Base-by-base conservation (phyloP, 2,888 invertebrate genomes). In the Pollenia griseotomentosa region DNA sequence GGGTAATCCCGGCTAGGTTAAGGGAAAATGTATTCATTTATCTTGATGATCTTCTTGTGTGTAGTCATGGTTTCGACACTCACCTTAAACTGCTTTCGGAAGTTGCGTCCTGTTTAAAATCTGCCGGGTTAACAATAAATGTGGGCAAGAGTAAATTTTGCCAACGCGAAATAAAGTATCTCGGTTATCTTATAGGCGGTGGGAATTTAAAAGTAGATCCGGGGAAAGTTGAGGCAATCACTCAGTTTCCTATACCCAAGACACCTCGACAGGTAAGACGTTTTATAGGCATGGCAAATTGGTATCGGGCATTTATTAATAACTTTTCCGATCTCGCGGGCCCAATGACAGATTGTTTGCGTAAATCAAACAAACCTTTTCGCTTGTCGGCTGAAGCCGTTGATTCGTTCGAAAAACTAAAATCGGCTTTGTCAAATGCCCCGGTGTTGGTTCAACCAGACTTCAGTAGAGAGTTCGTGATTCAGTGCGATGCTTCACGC, bases 121-220 rank as follows among this genome's bases (percentile, higher is more conserved):
- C 12, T 4, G 83, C 71, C 0, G 63, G 68, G 11, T 51, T 88
- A 44, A 88, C 88, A 2, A 85, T 88, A 0, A 83, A 85, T 12
- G 66, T 88, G 1, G 68, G 11, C 8, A 88, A 82, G 14, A 83
- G 77, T 2, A 33, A 33, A 33, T 33, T 33, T 33, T 33, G 33
- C 33, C 33, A 33, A 33, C 2, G 33, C 33, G 33, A 33, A 3
- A 70, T 85, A 1, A 81, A 74, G 11, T 88, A 88, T 11, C 19
- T 88, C 11, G 84, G 86, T 0, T 71, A 74, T 57, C 14, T 63
- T 1, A 53, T 88, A 12, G 84, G 86, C 0, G 19, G 40, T 10
- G 88, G 85, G 1, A 33, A 55, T 14, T 19, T 86, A 5, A 70
- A 80, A 33, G 68, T 66, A 4, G 68, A 78, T 5, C 68, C 78